These are phyloP conservation scores for Steinernema carpocapsae DNA, from an alignment of 2,888 invertebrate genomes.

Conservation along the genomic window DNA sequence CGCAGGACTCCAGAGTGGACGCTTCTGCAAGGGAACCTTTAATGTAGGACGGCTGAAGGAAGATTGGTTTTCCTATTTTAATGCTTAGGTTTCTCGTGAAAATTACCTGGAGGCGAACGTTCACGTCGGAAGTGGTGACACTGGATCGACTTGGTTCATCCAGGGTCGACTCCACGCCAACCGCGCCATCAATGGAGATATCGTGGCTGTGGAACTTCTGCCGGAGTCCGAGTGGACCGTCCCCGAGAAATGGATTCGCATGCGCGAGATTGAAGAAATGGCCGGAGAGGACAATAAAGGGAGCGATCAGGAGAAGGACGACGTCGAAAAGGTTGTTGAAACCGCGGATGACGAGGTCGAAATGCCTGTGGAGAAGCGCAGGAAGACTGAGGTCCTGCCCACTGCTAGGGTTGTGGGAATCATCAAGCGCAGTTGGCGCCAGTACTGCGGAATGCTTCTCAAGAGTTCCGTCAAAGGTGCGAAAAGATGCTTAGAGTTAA, in stretches of 20 bases:
- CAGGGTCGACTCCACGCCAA: conserved; percentile 83
- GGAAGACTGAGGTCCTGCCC: conserved; percentile 70
- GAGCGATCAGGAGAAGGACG: conserved; percentile 47
- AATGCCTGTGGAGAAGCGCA: conserved; percentile 50
- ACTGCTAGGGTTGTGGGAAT: conserved; percentile 90
- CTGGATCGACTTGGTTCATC: conserved; percentile 41
- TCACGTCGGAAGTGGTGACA: conserved; percentile 80
- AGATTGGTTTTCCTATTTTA: neutral
- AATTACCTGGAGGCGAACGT: conserved; percentile 90
- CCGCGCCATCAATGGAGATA: conserved; percentile 88
- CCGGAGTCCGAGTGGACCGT: conserved; percentile 87
- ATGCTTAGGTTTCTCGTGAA: conserved; percentile 80
- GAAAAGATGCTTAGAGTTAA: neutral
- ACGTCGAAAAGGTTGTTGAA: conserved; percentile 47
- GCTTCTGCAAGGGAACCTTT: conserved; percentile 81
- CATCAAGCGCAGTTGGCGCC: conserved; percentile 92
- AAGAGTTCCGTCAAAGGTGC: conserved; percentile 5
- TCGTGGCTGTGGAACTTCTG: conserved; percentile 87
- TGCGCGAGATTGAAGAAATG: conserved; percentile 53
- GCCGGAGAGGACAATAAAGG: conserved; percentile 73
- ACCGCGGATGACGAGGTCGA: conserved; percentile 32
- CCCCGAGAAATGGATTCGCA: conserved; percentile 72
- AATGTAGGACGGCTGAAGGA: conserved; percentile 73
- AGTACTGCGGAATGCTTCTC: conserved; percentile 86
- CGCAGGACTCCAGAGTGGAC: conserved; percentile 80